Evolutionary conservation across 2,113 vertebrate species (phyloP), one percentile per base, ranked within the genome.

Genomic region (Passer domesticus): DNA sequence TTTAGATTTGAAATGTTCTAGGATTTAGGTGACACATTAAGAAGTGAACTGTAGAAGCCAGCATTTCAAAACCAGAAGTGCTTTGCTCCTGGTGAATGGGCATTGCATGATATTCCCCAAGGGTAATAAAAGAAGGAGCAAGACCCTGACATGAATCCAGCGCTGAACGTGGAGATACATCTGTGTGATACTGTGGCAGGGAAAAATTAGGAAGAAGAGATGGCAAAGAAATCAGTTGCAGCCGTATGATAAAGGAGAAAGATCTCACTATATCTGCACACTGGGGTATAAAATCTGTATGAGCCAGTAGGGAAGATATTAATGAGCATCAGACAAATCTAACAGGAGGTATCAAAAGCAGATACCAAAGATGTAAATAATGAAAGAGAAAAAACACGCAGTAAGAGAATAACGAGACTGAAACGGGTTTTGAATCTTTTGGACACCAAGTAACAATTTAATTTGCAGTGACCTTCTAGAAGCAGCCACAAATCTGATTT

Each of bases 341-440:
- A 96, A 92, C 6, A 94, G 64, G 85, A 81, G 52, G 49, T 41
- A 95, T 93, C 73, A 94, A 78, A 92, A 90, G 58, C 56, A 75
- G 69, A 68, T 7, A 83, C 25, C 46, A 66, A 84, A 89, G 73
- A 86, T 80, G 87, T 49, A 94, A 83, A 91, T 80, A 91, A 94
- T 37, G 33, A 63, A 66, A 82, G 47, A 66, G 60, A 72, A 93
- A 88, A 86, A 75, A 63, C 7, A 37, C 0, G 0, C 60, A 33
- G 22, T 35, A 70, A 43, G 75, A 87, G 39, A 91, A 44, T 46
- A 90, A 86, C 0, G 3, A 66, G 39, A 67, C 72, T 67, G 47
- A 66, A 96, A 55, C 3, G 2, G 10, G 41, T 52, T 89, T 78
- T 85, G 21, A 85, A 53, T 66, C 72, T 88, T 73, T 58, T 7